phyloP scores from a whole-genome alignment of 2,113 vertebrate genomes.

The Menidia beryllina region DNA sequence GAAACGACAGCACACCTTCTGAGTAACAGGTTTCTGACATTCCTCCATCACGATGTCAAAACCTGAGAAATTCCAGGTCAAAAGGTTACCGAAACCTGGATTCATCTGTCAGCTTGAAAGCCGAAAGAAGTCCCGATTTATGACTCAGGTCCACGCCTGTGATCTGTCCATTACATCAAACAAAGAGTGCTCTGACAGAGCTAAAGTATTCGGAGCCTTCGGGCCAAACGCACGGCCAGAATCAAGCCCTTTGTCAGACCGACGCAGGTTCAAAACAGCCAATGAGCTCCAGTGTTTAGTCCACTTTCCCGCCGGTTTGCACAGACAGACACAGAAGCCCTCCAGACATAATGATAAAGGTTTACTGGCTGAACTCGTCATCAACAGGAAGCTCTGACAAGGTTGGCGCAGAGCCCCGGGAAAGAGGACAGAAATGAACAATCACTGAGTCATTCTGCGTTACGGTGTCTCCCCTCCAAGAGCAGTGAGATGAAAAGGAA shows the following conservation, averaged over 20 bases:
- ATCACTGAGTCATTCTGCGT: neutral
- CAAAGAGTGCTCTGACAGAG: neutral
- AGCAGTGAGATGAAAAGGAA: neutral
- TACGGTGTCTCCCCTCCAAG: neutral
- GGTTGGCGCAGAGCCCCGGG: neutral
- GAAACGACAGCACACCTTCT: too few relatives aligned
- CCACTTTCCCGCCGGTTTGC: conserved; percentile 1
- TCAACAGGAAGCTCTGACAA: conserved; percentile 5
- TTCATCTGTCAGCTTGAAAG: neutral
- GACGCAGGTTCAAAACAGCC: conserved; percentile 2
- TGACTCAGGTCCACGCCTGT: neutral
- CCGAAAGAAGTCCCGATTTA: neutral
- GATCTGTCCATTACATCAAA: neutral
- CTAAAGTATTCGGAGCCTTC: neutral
- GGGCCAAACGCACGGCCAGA: neutral
- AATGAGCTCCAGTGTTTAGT: conserved; percentile 33
- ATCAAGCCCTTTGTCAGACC: neutral
- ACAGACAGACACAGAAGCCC: conserved; percentile 5
- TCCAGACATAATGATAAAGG: conserved; percentile 15
- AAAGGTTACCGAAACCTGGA: neutral
- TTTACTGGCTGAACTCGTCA: neutral
- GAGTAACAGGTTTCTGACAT: too few relatives aligned
- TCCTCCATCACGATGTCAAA: too few relatives aligned
- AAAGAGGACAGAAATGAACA: neutral
- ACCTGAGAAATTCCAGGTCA: too few relatives aligned